Base-by-base conservation (phyloP, 2,888 invertebrate genomes). In the Polylopha cassiicola region DNA sequence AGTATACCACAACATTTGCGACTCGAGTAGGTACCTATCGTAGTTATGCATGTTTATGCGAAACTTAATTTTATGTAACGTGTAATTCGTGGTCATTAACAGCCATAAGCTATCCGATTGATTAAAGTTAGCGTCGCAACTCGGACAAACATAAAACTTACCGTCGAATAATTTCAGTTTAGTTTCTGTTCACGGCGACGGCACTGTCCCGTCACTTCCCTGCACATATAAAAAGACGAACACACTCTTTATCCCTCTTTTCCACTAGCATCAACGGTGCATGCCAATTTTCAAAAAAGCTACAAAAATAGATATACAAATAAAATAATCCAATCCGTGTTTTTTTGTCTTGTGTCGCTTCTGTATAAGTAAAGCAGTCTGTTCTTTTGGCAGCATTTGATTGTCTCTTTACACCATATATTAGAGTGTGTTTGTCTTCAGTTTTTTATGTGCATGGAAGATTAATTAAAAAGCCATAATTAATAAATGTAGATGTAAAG, bases 391-490 rank as follows among this genome's bases (percentile, higher is more conserved):
- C 41, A 49, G 38, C 33, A 32, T 39, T 42, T 52, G 51, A 53
- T 51, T 51, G 46, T 62, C 53, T 43, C n/a, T 52, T 46, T 49
- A 51, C 58, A 65, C 59, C 57, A 53, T 65, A 62, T 53, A 57
- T 55, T 62, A 73, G 85, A 86, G 86, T 86, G 86, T 86, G 85
- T 82, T 82, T 82, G 85, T 81, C 82, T 74, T 78, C 74, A 65
- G 73, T 75, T 70, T 78, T 78, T 81, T 80, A 85, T 86, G 86
- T 86, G 86, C 86, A 85, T 86, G 85, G 79, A 82, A 75, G 74
- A 73, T 73, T 66, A 70, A 55, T 68, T 61, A 60, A 63, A 48
- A 65, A 55, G 61, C 59, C 61, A 66, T 62, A 55, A 62, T 66
- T 68, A 69, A 58, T 53, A 61, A 51, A 42, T 56, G 57, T 61